Percentiles rank a stretch among this genome's conserved stretches.
Conservation (phyloP, 2,888 invertebrate genomes). For the Mimas tiliae region DNA sequence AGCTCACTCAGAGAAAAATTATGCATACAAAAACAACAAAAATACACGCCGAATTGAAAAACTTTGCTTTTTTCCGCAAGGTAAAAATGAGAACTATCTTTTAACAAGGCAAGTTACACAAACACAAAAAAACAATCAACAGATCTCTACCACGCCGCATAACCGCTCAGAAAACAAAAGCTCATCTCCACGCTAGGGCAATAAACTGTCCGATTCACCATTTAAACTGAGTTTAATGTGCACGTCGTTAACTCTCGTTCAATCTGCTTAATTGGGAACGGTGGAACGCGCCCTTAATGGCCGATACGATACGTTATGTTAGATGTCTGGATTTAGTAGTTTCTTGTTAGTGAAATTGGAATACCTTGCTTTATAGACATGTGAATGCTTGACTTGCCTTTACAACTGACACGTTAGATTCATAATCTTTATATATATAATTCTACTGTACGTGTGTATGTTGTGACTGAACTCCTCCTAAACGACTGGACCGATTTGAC, state of each 20-base stretch:
- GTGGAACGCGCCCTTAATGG: slow-evolving; percentile 66
- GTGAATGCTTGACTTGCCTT: neutral
- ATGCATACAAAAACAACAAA: too few species aligned
- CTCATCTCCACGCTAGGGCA: slow-evolving; percentile 61
- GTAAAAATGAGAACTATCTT: neutral
- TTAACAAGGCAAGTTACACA: neutral
- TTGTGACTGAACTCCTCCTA: too few species aligned
- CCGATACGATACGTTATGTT: slow-evolving; percentile 52
- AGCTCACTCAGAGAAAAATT: too few species aligned
- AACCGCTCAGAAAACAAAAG: slow-evolving; percentile 46
- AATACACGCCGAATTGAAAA: too few species aligned
- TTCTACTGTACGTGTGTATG: too few species aligned
- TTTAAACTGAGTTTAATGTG: slow-evolving; percentile 74
- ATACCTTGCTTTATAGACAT: slow-evolving; percentile 25
- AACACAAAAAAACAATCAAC: neutral
- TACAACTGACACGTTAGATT: neutral
- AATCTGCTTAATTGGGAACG: slow-evolving; percentile 82
- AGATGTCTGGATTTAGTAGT: slow-evolving; percentile 43
- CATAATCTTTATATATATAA: too few species aligned
- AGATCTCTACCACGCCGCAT: neutral
- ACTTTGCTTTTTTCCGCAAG: neutral
- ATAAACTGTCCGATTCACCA: slow-evolving; percentile 78
- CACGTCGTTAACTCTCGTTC: slow-evolving; percentile 70
- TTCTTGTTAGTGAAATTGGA: slow-evolving; percentile 34
- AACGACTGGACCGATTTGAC: neutral